These are phyloP conservation scores for Artibeus jamaicensis DNA, from an alignment of 2,797 vertebrate species.

Conservation along the genomic window DNA sequence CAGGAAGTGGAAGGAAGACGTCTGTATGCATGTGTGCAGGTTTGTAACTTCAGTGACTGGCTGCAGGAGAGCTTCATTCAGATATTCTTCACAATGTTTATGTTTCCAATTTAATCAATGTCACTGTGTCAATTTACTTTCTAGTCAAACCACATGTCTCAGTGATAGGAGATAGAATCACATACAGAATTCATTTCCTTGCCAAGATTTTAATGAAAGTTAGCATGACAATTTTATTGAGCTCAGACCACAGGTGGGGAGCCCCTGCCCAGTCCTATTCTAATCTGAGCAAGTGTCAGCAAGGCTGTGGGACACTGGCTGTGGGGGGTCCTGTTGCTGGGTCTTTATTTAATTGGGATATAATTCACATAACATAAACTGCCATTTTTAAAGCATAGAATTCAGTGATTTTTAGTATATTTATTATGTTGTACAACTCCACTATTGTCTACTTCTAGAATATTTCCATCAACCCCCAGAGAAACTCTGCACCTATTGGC, in stretches of 20 bases:
- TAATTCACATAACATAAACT: background rate
- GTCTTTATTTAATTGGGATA: background rate
- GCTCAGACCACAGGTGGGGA: background rate
- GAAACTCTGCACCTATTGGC: background rate
- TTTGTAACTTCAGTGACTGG: background rate
- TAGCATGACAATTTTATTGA: background rate
- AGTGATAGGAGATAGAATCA: slow-evolving; percentile 21
- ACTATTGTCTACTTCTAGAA: background rate
- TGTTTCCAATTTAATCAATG: slow-evolving; percentile 34
- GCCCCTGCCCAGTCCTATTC: background rate
- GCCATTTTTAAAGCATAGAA: background rate
- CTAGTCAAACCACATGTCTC: slow-evolving; percentile 52
- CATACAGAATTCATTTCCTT: slow-evolving; percentile 48
- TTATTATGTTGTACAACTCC: background rate
- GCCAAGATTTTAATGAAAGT: slow-evolving; percentile 18
- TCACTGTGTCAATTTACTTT: slow-evolving; percentile 55
- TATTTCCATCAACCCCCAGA: background rate
- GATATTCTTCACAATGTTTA: background rate
- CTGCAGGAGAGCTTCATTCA: background rate
- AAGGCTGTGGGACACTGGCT: background rate
- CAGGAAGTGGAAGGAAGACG: background rate
- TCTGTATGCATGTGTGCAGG: background rate
- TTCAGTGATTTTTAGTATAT: background rate
- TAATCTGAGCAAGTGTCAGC: background rate
- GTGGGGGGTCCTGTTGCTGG: background rate